A percentile compares a stretch with the other conserved stretches of the same genome.
phyloP scores from a whole-genome alignment of 2,113 vertebrate genomes.

The Gymnocephalus cernua region DNA sequence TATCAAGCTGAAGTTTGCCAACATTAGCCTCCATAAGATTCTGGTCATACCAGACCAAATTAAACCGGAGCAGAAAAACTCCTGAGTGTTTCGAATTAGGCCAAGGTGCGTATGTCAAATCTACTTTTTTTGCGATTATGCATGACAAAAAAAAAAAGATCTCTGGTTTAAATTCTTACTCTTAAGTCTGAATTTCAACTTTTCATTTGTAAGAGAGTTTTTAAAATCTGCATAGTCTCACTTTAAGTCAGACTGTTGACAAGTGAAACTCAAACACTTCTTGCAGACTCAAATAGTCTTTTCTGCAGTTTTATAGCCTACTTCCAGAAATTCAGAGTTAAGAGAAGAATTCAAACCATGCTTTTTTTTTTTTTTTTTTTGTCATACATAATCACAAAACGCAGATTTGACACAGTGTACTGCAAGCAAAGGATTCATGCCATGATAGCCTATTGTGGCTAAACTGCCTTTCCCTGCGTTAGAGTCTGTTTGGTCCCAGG shows the following conservation, averaged over 20 bases:
- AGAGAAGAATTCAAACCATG: not conserved
- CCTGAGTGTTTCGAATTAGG: not conserved
- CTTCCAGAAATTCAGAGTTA: not conserved
- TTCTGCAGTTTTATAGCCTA: not conserved
- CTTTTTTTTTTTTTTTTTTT: not conserved
- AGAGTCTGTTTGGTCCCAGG: constrained; percentile 39
- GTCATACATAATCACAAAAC: not conserved
- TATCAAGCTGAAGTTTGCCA: not conserved
- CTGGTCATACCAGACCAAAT: not conserved
- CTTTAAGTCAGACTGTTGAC: not conserved
- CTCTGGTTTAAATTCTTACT: too few species aligned
- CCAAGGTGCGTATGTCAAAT: too few species aligned
- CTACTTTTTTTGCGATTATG: too few species aligned
- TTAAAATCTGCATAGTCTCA: not conserved
- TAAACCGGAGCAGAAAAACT: not conserved
- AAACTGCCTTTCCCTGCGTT: constrained; percentile 70
- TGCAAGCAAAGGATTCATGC: constrained; percentile 28
- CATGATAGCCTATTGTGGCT: constrained; percentile 60
- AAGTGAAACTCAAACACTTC: not conserved
- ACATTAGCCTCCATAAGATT: not conserved
- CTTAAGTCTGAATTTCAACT: too few species aligned
- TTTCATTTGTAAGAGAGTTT: not conserved
- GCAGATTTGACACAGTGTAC: not conserved
- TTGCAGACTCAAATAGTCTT: not conserved
- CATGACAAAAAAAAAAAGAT: too few species aligned